These are phyloP conservation scores for Drosophila mettleri DNA, from an alignment of 2,888 invertebrate species.

Conservation along the genomic window DNA sequence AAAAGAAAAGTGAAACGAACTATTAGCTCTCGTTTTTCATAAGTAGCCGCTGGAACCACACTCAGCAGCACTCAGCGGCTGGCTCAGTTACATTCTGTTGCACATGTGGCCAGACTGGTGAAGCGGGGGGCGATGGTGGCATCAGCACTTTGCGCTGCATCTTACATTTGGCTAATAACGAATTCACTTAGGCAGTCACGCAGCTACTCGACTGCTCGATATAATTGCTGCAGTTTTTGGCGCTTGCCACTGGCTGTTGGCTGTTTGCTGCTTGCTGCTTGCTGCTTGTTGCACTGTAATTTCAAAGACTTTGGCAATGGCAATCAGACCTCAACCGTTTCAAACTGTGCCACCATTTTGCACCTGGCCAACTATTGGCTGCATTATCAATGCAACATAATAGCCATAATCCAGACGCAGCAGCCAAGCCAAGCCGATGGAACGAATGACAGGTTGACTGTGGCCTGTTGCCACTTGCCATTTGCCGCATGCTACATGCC, in stretches of 20 bases:
- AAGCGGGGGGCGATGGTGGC: not conserved
- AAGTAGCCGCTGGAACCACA: slow-evolving; percentile 38
- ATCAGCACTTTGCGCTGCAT: slow-evolving; percentile 45
- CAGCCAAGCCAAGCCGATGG: slow-evolving; percentile 8
- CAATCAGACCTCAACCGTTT: slow-evolving; percentile 78
- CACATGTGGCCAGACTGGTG: slow-evolving; percentile 43
- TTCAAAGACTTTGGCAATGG: slow-evolving; percentile 57
- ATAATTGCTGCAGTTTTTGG: slow-evolving; percentile 56
- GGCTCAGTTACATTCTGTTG: slow-evolving; percentile 76
- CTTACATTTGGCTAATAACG: slow-evolving; percentile 66
- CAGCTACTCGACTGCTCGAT: slow-evolving; percentile 44
- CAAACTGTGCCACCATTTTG: slow-evolving; percentile 61
- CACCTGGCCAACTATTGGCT: slow-evolving; percentile 42
- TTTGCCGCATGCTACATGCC: not conserved
- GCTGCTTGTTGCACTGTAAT: slow-evolving; percentile 46
- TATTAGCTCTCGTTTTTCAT: slow-evolving; percentile 80
- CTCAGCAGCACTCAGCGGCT: slow-evolving; percentile 6
- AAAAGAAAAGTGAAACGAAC: slow-evolving; percentile 81
- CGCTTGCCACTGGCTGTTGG: slow-evolving; percentile 17
- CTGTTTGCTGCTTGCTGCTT: slow-evolving; percentile 11
- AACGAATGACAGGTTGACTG: slow-evolving; percentile 11
- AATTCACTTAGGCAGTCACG: slow-evolving; percentile 67
- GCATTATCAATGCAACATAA: slow-evolving; percentile 41
- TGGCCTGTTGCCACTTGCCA: slow-evolving; percentile 4
- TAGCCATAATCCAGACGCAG: slow-evolving; percentile 57